Evolutionary conservation across 2,888 invertebrate genomes (phyloP).

Genomic region (Chloroclystis v-ata): DNA sequence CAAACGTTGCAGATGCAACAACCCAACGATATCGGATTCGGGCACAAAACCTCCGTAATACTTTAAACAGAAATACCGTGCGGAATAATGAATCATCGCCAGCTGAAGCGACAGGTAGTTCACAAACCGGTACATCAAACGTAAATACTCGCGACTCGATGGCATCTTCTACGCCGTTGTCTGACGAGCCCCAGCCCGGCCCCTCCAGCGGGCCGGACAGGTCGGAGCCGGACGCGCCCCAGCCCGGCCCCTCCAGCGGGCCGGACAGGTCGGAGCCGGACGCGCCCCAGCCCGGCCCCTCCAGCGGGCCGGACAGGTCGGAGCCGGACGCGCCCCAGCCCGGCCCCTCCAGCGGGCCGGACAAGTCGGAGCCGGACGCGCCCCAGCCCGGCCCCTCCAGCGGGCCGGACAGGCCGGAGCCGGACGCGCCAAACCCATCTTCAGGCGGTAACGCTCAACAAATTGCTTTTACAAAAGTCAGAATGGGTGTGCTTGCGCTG

Average conservation of each 20-base stretch:
- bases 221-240: not conserved
- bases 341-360: not conserved
- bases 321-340: constrained; percentile 2
- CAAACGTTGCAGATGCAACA: too few relatives aligned
- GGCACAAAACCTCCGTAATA: constrained; percentile 48
- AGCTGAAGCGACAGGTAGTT: too few relatives aligned
- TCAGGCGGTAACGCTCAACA: constrained; percentile 55
- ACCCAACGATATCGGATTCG: constrained; percentile 59
- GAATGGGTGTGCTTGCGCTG: constrained; percentile 55
- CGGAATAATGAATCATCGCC: too few relatives aligned
- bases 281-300: not conserved
- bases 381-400: constrained; percentile 11
- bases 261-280: not conserved
- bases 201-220: not conserved
- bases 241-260: not conserved
- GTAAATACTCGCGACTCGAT: too few relatives aligned
- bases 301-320: not conserved
- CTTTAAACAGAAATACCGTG: too few relatives aligned
- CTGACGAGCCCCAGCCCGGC: not conserved
- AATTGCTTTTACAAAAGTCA: constrained; percentile 58
- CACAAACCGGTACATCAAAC: too few relatives aligned
- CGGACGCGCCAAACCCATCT: constrained; percentile 54
- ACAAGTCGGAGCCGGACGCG: constrained; percentile 1
- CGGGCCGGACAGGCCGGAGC: constrained; percentile 21
- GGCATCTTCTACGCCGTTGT: too few relatives aligned